Evolutionary conservation across 2,797 vertebrate genomes (phyloP).

Genomic region (Tragopan temminckii): DNA sequence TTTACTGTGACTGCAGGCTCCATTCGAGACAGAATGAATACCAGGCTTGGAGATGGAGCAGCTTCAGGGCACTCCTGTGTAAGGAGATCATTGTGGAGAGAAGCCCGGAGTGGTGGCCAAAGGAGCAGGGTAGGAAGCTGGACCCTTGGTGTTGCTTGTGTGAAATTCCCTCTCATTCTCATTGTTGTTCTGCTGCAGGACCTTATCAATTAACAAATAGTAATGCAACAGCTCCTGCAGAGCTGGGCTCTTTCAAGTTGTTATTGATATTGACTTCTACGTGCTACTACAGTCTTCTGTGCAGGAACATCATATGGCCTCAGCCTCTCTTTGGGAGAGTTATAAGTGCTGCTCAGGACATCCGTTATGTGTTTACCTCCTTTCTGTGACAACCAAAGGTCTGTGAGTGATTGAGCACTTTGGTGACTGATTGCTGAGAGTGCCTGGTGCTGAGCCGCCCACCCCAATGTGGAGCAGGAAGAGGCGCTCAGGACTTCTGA

Average conservation of each 20-base stretch:
- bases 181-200: background rate
- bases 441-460: background rate
- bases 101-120: background rate
- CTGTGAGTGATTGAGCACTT: accelerated
- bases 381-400: background rate
- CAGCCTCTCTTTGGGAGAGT: accelerated
- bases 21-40: background rate
- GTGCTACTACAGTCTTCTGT: background rate
- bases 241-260: background rate
- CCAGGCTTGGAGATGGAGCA: background rate
- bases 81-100: background rate
- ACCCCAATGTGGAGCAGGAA: background rate
- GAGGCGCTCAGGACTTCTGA: background rate
- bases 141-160: background rate
- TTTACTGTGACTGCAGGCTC: background rate
- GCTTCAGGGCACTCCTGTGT: background rate
- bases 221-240: background rate
- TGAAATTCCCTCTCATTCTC: background rate
- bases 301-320: background rate
- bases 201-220: background rate
- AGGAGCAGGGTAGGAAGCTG: background rate
- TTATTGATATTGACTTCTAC: background rate
- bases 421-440: background rate
- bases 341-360: background rate
- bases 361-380: background rate